Percentiles rank a stretch among this genome's conserved stretches.
Evolutionary conservation across 1,140 invertebrate genomes (phyloP).

Genomic region (Drosophila pectinifera): DNA sequence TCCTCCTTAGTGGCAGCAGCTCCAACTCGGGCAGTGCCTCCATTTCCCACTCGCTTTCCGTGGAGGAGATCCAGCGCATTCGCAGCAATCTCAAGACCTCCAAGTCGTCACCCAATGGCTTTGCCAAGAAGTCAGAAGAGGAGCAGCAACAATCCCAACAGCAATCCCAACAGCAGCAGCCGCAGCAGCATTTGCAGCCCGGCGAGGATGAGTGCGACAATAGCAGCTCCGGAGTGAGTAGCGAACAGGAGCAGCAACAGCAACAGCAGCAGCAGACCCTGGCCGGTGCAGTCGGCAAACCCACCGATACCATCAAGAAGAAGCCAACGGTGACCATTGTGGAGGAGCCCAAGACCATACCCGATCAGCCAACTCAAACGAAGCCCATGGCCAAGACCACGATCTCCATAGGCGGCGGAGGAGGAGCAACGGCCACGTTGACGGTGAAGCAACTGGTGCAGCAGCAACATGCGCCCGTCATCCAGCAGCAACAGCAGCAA

Average conservation of each 20-base stretch:
- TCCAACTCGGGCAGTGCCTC: conserved; percentile 88
- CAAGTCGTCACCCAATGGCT: conserved; percentile 93
- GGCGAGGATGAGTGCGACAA: conserved; percentile 92
- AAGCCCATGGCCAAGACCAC: conserved; percentile 66
- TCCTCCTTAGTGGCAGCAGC: conserved; percentile 84
- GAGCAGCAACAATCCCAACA: conserved; percentile 40
- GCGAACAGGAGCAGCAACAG: conserved; percentile 90
- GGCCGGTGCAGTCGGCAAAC: conserved; percentile 55
- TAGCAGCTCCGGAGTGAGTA: conserved; percentile 93
- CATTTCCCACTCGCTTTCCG: conserved; percentile 93
- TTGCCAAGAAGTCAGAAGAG: conserved; percentile 87
- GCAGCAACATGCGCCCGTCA: conserved; percentile 78
- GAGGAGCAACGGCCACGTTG: conserved; percentile 58
- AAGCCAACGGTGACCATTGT: conserved; percentile 80
- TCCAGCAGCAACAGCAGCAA: conserved; percentile 80
- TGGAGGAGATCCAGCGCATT: conserved; percentile 94
- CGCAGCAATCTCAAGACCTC: conserved; percentile 93
- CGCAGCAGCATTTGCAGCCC: conserved; percentile 45
- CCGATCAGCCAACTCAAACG: conserved; percentile 44
- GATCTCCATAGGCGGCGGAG: conserved; percentile 58
- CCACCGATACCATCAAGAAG: conserved; percentile 83
- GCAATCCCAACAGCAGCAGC: conserved; percentile 18
- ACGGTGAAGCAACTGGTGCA: conserved; percentile 81
- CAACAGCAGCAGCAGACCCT: conserved; percentile 69
- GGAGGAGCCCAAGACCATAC: conserved; percentile 77